phyloP scores from a whole-genome alignment of 35 echinoderm and acorn worm species.

The Apostichopus japonicus region DNA sequence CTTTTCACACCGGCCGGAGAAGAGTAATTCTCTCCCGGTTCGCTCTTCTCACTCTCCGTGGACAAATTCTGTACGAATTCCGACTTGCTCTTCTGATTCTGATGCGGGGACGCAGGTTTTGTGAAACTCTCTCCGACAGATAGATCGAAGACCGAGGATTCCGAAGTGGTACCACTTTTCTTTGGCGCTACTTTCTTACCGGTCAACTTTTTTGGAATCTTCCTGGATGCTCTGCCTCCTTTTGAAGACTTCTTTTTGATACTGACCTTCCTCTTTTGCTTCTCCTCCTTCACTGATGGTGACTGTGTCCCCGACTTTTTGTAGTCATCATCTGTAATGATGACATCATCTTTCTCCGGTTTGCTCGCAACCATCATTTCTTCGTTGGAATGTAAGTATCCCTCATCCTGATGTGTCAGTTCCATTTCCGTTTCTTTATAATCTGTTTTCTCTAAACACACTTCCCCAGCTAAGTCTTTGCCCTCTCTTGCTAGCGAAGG shows the following conservation, averaged over 20 bases:
- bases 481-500: neutral
- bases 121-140: conserved; percentile 38
- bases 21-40: neutral
- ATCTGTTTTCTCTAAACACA: conserved; percentile 35
- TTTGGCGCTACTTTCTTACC: neutral
- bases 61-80: conserved; percentile 49
- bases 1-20: neutral
- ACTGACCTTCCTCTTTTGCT: conserved; percentile 13
- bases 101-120: conserved; percentile 15
- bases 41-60: conserved; percentile 56
- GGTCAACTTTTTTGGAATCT: neutral
- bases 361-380: neutral
- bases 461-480: neutral
- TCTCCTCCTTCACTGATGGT: neutral
- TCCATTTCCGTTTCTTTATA: conserved; percentile 29
- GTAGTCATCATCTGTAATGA: neutral
- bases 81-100: neutral
- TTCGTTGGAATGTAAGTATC: neutral
- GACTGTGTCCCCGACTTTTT: neutral
- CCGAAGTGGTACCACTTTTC: neutral
- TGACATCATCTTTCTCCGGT: neutral
- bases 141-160: conserved; percentile 51
- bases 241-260: conserved; percentile 19
- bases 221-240: neutral
- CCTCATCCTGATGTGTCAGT: conserved; percentile 1